Evolutionary conservation across 1,140 invertebrate species (phyloP).

Genomic region (Globodera rostochiensis): DNA sequence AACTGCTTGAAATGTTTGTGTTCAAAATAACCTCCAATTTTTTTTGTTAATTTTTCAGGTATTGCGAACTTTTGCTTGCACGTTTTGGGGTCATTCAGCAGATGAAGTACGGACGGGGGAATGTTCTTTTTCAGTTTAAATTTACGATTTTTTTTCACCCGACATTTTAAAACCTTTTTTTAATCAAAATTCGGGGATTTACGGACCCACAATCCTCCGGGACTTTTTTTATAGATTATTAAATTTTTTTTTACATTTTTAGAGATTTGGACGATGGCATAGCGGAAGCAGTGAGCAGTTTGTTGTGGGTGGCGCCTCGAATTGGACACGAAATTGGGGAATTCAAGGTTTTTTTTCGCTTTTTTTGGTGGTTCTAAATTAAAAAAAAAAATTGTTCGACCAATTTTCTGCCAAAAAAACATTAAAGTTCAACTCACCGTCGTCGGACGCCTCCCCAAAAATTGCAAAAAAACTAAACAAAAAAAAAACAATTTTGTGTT

Average conservation of each 20-base stretch:
- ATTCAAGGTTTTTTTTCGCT: constrained; percentile 62
- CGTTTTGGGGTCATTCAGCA: constrained; percentile 94
- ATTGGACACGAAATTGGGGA: constrained; percentile 68
- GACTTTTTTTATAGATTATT: no score
- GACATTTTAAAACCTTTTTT: no score
- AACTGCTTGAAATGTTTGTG: constrained; percentile 90
- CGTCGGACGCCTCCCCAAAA: no score
- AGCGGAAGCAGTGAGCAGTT: constrained; percentile 88
- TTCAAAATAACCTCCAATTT: constrained; percentile 62
- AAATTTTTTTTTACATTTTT: constrained; percentile 29
- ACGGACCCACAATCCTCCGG: no score
- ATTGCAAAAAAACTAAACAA: neutral
- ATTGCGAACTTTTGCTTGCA: constrained; percentile 91
- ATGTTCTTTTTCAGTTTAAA: no score
- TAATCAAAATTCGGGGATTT: no score
- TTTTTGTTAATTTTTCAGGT: constrained; percentile 14
- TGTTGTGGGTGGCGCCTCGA: constrained; percentile 93
- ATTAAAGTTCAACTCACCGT: neutral
- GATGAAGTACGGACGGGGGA: constrained; percentile 77
- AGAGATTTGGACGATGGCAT: constrained; percentile 89
- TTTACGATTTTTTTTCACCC: no score
- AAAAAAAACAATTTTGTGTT: neutral
- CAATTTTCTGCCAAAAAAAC: neutral
- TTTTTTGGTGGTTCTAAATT: neutral
- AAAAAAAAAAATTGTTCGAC: neutral